Conservation (phyloP, 2,888 invertebrate genomes). For the Pyrochroa serraticornis region DNA sequence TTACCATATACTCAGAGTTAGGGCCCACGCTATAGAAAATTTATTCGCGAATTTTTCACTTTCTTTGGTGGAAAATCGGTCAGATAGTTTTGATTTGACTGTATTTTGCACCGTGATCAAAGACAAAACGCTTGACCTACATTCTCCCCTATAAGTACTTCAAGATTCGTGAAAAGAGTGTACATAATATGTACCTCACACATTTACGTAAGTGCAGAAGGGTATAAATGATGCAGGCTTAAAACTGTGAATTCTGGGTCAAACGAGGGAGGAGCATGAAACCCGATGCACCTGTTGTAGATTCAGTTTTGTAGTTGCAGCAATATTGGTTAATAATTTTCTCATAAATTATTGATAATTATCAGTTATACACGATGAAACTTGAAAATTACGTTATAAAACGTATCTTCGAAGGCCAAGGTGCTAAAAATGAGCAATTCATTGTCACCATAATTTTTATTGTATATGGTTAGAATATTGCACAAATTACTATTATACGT, state of each 20-base stretch:
- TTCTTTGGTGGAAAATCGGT: constrained; percentile 4
- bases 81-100: background rate
- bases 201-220: constrained; percentile 8
- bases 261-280: background rate
- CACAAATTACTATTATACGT: too few relatives aligned
- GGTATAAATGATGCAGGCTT: constrained; percentile 7
- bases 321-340: too few relatives aligned
- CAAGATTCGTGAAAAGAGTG: constrained; percentile 14
- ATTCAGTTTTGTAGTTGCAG: too few relatives aligned
- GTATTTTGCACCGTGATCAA: background rate
- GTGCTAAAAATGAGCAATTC: too few relatives aligned
- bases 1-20: constrained; percentile 26
- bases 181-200: constrained; percentile 1
- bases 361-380: too few relatives aligned
- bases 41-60: background rate
- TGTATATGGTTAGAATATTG: too few relatives aligned
- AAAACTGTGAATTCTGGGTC: background rate
- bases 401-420: too few relatives aligned
- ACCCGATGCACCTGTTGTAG: too few relatives aligned
- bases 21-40: background rate
- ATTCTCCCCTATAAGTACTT: constrained; percentile 19
- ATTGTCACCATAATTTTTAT: too few relatives aligned
- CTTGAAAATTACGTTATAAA: too few relatives aligned
- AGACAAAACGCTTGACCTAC: constrained; percentile 21
- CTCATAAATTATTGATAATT: too few relatives aligned